Base-by-base conservation (phyloP, 2,888 invertebrate species). In the Drosophila pegasa region DNA sequence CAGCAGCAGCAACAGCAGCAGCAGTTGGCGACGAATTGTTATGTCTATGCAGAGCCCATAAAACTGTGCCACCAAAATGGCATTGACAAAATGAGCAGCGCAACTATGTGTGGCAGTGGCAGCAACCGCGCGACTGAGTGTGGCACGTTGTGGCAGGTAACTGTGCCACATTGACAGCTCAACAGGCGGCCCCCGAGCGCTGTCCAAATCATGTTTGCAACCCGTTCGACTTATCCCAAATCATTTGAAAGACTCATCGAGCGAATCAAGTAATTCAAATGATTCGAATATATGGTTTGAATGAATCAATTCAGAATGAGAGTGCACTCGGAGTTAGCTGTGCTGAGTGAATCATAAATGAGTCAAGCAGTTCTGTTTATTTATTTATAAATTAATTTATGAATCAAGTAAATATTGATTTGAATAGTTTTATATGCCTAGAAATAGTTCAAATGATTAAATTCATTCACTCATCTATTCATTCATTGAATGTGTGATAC, bases 1-100 rank as follows among this genome's bases (percentile, higher is more conserved):
- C 47, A 31, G 22, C 0, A 41, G 55, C 16, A 18, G 43, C 8
- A 31, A 31, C 47, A 40, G 31, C 40, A n/a, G 40, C 5, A 33
- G 35, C 35, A 12, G 16, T 20, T 31, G 20, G 35, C 50, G 55
- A 40, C 62, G 66, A 45, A 75, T 75, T 75, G 76, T 75, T 72
- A 69, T 73, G 78, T 61, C 61, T 60, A 69, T 58, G 57, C 45
- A 43, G 50, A 50, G 35, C 33, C 50, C 50, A 50, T 50, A 50
- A 74, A 74, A 69, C 69, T 74, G 69, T 75, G 73, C 70, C 73
- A 73, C 56, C 29, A 38, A 35, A 62, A 57, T 75, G 67, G 71
- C 71, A 75, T 71, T 75, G 67, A 63, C 64, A 51, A 56, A 45
- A 45, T 50, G 52, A 57, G 12, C 59, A 47, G 38, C 50, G 47